These are phyloP conservation scores for Caenorhabditis imperialis DNA, from an alignment of 2,888 invertebrate genomes.

Conservation along the genomic window DNA sequence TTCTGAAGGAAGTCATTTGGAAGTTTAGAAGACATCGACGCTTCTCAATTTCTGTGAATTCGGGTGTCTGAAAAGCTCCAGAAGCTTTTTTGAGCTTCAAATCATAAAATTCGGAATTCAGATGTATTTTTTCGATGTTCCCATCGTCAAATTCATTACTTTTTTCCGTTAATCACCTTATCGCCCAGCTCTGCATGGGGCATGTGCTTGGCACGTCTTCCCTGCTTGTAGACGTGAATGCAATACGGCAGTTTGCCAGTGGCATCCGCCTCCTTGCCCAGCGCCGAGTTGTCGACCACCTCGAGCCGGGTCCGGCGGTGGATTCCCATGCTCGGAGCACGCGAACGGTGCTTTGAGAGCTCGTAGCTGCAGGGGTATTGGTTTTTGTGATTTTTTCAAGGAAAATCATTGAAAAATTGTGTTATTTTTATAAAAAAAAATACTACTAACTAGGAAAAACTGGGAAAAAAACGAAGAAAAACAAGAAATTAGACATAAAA, in stretches of 20 bases:
- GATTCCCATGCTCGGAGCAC: constrained; percentile 75
- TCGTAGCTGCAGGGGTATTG: constrained; percentile 71
- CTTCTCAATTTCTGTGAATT: not conserved
- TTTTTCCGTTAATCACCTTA: too few species aligned
- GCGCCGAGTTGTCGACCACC: constrained; percentile 94
- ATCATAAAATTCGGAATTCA: too few species aligned
- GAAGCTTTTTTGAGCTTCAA: too few species aligned
- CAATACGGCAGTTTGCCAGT: constrained; percentile 91
- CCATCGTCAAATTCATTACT: too few species aligned
- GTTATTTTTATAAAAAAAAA: not conserved
- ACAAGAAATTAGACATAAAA: constrained; percentile 67
- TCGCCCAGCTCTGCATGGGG: constrained; percentile 76
- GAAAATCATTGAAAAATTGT: constrained; percentile 1
- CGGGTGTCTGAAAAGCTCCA: too few species aligned
- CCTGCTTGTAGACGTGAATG: constrained; percentile 93
- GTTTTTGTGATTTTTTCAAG: not conserved
- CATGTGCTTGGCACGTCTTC: constrained; percentile 74
- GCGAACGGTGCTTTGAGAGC: constrained; percentile 72
- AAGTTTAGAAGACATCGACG: not conserved
- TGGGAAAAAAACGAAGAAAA: constrained; percentile 1
- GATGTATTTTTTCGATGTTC: too few species aligned
- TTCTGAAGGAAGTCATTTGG: too few species aligned
- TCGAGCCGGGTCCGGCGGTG: constrained; percentile 69
- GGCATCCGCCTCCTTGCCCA: constrained; percentile 85
- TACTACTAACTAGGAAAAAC: not conserved